These are phyloP conservation scores for Pogonus chalceus DNA, from an alignment of 1,140 invertebrate genomes.

Conservation along the genomic window DNA sequence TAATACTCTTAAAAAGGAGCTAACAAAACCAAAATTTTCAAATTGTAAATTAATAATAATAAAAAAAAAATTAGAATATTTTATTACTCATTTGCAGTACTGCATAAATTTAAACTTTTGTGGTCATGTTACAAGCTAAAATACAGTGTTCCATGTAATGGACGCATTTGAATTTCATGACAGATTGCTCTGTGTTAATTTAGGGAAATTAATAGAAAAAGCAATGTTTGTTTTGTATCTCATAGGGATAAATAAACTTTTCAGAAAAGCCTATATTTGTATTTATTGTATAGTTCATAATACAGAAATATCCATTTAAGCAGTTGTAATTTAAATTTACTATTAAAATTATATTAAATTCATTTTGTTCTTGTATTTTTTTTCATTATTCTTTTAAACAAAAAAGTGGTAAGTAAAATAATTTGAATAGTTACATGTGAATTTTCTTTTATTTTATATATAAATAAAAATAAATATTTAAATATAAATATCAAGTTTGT, in stretches of 20 bases:
- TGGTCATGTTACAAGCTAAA: not conserved
- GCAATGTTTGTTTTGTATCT: conserved; percentile 35
- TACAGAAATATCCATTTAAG: not conserved
- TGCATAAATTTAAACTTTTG: conserved; percentile 6
- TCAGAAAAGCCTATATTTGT: conserved; percentile 9
- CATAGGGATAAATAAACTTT: conserved; percentile 22
- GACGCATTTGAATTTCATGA: conserved; percentile 13
- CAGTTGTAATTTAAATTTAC: too few relatives aligned
- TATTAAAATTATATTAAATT: too few relatives aligned
- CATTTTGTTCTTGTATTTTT: too few relatives aligned
- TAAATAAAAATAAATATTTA: too few relatives aligned
- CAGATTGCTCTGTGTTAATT: conserved; percentile 32
- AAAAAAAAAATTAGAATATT: conserved; percentile 10
- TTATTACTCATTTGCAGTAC: conserved; percentile 9
- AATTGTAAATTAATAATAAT: not conserved
- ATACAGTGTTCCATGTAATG: conserved; percentile 22
- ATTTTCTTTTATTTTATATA: too few relatives aligned
- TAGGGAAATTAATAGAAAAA: conserved; percentile 29
- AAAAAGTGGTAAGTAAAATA: too few relatives aligned
- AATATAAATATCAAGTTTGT: too few relatives aligned
- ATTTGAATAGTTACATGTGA: too few relatives aligned
- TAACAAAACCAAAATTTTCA: not conserved
- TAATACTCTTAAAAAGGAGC: not conserved
- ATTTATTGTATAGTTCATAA: conserved; percentile 4
- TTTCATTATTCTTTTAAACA: too few relatives aligned